These are phyloP conservation scores for Apamea crenata DNA, from an alignment of 2,888 invertebrate genomes.

Conservation along the genomic window DNA sequence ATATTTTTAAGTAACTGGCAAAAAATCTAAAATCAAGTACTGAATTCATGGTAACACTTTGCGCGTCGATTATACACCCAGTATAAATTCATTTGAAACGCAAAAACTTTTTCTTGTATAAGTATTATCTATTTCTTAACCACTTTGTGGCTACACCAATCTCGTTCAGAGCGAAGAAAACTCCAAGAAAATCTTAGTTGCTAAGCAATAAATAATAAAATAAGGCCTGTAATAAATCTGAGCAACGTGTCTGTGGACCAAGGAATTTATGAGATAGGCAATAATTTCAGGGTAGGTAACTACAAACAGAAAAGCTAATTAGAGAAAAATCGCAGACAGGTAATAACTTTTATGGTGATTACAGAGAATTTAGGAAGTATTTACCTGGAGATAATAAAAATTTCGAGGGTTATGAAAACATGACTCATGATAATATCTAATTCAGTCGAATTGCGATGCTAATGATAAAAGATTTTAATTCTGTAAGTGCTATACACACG, in stretches of 20 bases:
- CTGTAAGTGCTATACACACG: neutral
- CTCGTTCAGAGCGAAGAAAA: constrained; percentile 11
- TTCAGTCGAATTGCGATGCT: neutral
- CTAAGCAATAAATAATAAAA: constrained; percentile 61
- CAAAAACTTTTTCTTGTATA: neutral
- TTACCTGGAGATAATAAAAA: neutral
- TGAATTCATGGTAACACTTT: no score
- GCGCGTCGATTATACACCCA: no score
- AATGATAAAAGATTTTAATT: no score
- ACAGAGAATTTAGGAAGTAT: neutral
- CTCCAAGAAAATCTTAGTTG: constrained; percentile 46
- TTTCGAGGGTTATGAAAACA: neutral
- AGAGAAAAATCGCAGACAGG: constrained; percentile 9
- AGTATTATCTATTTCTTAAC: neutral
- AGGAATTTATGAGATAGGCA: constrained; percentile 59
- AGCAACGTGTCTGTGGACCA: constrained; percentile 37
- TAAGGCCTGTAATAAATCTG: constrained; percentile 56
- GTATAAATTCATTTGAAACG: neutral
- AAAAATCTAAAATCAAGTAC: no score
- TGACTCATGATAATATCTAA: no score
- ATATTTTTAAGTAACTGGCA: no score
- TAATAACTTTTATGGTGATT: neutral
- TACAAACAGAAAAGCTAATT: constrained; percentile 39
- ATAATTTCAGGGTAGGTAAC: constrained; percentile 38
- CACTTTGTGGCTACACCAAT: constrained; percentile 6